Conservation (phyloP, 2,888 invertebrate genomes). For the Drosophila anomalata region DNA sequence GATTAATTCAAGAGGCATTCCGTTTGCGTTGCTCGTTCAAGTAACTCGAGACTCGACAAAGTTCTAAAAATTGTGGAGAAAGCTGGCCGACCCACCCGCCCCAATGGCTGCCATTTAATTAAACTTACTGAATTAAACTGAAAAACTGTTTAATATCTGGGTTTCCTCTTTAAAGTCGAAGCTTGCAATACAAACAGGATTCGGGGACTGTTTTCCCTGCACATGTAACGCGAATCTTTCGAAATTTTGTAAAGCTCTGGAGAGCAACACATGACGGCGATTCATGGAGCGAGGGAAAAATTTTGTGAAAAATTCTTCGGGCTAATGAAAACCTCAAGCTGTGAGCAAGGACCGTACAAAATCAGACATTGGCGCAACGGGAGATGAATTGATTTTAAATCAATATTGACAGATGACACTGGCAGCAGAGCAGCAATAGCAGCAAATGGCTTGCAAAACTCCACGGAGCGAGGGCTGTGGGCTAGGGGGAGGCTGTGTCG, state of each 20-base stretch:
- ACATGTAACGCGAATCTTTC: slow-evolving; percentile 40
- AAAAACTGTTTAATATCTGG: not conserved
- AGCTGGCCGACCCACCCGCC: not conserved
- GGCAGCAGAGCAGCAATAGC: slow-evolving; percentile 40
- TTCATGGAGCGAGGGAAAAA: not conserved
- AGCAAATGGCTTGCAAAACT: slow-evolving; percentile 38
- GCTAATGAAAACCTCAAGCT: slow-evolving; percentile 71
- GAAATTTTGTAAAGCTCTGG: slow-evolving; percentile 5
- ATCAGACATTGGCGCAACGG: slow-evolving; percentile 63
- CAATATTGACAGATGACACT: slow-evolving; percentile 78
- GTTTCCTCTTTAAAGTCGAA: not conserved
- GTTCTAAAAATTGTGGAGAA: not conserved
- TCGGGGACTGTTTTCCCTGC: not conserved
- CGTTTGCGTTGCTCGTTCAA: slow-evolving; percentile 30
- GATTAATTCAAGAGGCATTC: slow-evolving; percentile 62
- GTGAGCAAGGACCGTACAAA: slow-evolving; percentile 44
- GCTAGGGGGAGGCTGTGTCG: not conserved
- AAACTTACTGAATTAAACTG: no score
- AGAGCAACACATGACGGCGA: not conserved
- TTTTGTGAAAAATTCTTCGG: slow-evolving; percentile 19
- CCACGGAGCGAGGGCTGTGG: not conserved
- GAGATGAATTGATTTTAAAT: slow-evolving; percentile 78
- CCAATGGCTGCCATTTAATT: not conserved
- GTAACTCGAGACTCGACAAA: slow-evolving; percentile 37
- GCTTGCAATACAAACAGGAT: not conserved